Percentiles rank a stretch among this genome's conserved stretches.
Evolutionary conservation across 2,113 vertebrate species (phyloP).

Genomic region (Callipepla californica): DNA sequence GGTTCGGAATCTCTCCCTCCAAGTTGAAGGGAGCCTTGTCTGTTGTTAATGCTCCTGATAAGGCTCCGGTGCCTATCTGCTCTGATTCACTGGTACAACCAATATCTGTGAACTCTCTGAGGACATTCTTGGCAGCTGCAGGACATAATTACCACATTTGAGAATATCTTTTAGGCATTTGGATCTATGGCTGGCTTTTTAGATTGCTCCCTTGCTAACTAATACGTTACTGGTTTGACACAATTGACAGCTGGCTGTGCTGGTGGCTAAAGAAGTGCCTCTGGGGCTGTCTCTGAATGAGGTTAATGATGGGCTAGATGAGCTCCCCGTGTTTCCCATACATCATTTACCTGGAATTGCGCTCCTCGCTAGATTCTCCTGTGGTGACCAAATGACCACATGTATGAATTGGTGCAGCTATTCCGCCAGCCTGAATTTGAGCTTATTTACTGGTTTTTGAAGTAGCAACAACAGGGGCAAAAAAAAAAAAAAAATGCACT

Average conservation of each 20-base stretch:
- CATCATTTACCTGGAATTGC: slow-evolving; percentile 77
- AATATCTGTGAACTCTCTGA: slow-evolving; percentile 73
- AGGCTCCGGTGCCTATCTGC: slow-evolving; percentile 45
- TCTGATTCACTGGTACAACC: slow-evolving; percentile 64
- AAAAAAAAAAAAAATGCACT: neutral
- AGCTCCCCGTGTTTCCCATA: slow-evolving; percentile 63
- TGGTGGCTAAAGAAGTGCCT: slow-evolving; percentile 77
- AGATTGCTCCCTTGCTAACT: slow-evolving; percentile 81
- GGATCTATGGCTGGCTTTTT: slow-evolving; percentile 77
- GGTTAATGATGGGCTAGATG: slow-evolving; percentile 79
- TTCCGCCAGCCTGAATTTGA: slow-evolving; percentile 60
- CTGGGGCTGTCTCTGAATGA: slow-evolving; percentile 78
- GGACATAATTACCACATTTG: slow-evolving; percentile 81
- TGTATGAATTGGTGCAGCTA: slow-evolving; percentile 69
- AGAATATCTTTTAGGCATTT: slow-evolving; percentile 82
- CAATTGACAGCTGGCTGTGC: slow-evolving; percentile 79
- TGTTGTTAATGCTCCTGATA: slow-evolving; percentile 24
- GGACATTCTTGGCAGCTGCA: slow-evolving; percentile 78
- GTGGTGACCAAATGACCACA: slow-evolving; percentile 36
- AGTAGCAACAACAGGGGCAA: neutral
- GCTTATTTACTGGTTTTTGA: slow-evolving; percentile 68
- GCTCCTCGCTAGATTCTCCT: slow-evolving; percentile 27
- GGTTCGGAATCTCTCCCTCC: slow-evolving; percentile 5
- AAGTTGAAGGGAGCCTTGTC: slow-evolving; percentile 57
- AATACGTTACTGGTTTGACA: slow-evolving; percentile 76